These are phyloP conservation scores for Stenichneumon culpator DNA, from an alignment of 2,888 invertebrate species.

Conservation along the genomic window DNA sequence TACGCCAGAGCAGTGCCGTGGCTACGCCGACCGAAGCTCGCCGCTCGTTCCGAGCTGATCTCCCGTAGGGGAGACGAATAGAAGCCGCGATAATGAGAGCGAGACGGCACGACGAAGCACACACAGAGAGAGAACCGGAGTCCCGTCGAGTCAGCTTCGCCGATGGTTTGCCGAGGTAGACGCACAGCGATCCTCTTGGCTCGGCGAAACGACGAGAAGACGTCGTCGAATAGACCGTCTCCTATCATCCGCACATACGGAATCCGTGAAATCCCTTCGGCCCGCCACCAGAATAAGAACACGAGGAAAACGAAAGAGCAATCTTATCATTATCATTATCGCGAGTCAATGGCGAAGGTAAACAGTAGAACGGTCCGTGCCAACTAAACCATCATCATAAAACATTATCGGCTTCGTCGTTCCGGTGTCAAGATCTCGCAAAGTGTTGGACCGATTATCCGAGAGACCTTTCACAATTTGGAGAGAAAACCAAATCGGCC, in stretches of 20 bases:
- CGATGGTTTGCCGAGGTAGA: conserved; percentile 7
- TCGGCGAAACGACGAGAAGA: not conserved
- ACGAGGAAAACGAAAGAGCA: not conserved
- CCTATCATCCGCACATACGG: conserved; percentile 13
- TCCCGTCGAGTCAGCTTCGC: conserved; percentile 19
- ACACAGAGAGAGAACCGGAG: not conserved
- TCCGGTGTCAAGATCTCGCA: no score
- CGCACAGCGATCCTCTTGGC: not conserved
- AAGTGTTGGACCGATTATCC: no score
- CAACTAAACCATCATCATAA: no score
- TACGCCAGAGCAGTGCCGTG: not conserved
- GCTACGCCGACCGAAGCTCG: not conserved
- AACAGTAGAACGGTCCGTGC: not conserved
- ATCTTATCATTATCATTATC: not conserved
- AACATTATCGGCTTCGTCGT: no score
- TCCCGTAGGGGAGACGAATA: conserved; percentile 23
- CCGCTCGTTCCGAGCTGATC: not conserved
- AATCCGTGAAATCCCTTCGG: conserved; percentile 11
- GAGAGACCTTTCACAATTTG: no score
- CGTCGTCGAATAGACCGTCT: conserved; percentile 12
- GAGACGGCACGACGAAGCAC: conserved; percentile 4
- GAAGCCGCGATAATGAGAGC: conserved; percentile 25
- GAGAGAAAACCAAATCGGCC: not conserved
- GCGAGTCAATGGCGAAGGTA: not conserved
- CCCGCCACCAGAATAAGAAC: not conserved